Percentiles rank a stretch among this genome's conserved stretches.
These are phyloP conservation scores for Coenonympha glycerion DNA, from an alignment of 2,888 invertebrate genomes.

Conservation along the genomic window DNA sequence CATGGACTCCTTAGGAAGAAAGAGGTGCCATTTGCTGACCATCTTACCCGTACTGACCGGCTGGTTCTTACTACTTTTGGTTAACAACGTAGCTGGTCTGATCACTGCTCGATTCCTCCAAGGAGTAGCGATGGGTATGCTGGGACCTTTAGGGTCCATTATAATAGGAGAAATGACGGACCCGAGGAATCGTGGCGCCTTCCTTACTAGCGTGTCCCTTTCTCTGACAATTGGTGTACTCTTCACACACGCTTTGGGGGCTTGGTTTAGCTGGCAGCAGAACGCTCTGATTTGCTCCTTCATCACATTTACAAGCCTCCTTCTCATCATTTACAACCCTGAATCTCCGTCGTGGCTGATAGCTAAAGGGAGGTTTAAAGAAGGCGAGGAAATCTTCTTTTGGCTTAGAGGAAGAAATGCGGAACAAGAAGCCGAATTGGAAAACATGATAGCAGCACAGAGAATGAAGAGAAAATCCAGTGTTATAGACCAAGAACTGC, in stretches of 20 bases:
- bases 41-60: constrained; percentile 72
- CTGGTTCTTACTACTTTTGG: constrained; percentile 75
- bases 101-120: constrained; percentile 72
- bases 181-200: constrained; percentile 77
- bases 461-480: constrained; percentile 52
- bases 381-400: constrained; percentile 74
- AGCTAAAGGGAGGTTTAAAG: constrained; percentile 70
- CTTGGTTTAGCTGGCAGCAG: constrained; percentile 75
- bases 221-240: constrained; percentile 79
- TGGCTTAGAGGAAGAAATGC: constrained; percentile 66
- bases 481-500: constrained; percentile 39
- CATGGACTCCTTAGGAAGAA: constrained; percentile 76
- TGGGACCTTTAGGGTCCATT: constrained; percentile 72
- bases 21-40: constrained; percentile 70
- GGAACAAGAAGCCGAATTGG: constrained; percentile 60
- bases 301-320: constrained; percentile 66
- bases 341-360: constrained; percentile 82
- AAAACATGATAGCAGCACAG: constrained; percentile 63
- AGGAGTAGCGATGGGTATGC: constrained; percentile 74
- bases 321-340: constrained; percentile 74
- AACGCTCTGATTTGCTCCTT: constrained; percentile 72
- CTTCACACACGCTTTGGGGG: constrained; percentile 78
- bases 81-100: constrained; percentile 59
- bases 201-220: constrained; percentile 77
- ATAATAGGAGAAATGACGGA: constrained; percentile 77